A percentile compares a stretch with the other conserved stretches of the same genome.
Conservation (phyloP, 1,140 invertebrate species). For the Zaprionus inermis region DNA sequence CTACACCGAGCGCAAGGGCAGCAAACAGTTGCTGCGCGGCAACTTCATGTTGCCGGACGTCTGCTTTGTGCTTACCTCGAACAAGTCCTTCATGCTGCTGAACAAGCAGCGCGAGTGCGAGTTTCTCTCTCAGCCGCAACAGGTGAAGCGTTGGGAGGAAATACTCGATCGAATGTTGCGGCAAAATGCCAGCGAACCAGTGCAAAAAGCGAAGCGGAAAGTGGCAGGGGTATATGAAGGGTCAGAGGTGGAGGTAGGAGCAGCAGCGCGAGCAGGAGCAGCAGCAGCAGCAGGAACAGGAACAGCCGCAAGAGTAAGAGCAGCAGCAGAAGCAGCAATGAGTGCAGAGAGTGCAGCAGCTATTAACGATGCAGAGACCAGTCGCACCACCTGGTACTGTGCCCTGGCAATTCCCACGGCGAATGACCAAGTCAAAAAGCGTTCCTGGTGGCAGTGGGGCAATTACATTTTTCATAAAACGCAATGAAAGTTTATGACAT, state of each 20-base stretch:
- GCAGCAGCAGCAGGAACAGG: no score
- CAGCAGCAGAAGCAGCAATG: neutral
- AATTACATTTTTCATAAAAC: slow-evolving; percentile 72
- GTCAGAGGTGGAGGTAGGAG: neutral
- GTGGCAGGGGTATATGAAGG: neutral
- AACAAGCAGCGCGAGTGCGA: slow-evolving; percentile 45
- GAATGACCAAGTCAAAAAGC: no score
- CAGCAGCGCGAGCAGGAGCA: no score
- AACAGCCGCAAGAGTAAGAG: no score
- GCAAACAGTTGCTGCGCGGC: slow-evolving; percentile 37
- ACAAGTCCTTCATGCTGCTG: slow-evolving; percentile 36
- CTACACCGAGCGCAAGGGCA: slow-evolving; percentile 36
- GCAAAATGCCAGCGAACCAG: neutral
- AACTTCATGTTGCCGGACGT: slow-evolving; percentile 47
- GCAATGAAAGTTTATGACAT: slow-evolving; percentile 61
- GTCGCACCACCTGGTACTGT: slow-evolving; percentile 30
- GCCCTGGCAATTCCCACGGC: neutral
- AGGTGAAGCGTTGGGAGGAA: slow-evolving; percentile 22
- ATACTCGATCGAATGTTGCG: slow-evolving; percentile 24
- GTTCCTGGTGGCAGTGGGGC: neutral
- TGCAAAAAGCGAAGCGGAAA: neutral
- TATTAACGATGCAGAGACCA: neutral
- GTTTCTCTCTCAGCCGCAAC: slow-evolving; percentile 14
- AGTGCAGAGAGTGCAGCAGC: neutral
- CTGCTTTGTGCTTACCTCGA: slow-evolving; percentile 30